Conservation (phyloP, 2,888 invertebrate genomes). For the Trissonchulus latispiculum region DNA sequence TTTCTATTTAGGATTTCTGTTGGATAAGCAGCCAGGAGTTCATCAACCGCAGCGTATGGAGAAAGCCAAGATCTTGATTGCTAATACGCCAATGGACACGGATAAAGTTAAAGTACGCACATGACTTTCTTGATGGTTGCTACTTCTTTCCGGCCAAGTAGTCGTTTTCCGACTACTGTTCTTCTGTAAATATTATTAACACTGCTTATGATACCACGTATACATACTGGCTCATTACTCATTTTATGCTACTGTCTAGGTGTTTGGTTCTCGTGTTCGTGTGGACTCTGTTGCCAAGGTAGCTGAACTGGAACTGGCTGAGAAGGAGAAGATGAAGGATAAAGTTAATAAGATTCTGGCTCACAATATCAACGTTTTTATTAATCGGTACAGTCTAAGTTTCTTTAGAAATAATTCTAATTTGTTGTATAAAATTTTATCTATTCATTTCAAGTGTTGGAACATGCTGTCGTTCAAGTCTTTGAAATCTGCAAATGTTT, state of each 20-base stretch:
- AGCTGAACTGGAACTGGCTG: constrained; percentile 90
- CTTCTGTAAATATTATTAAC: too few relatives aligned
- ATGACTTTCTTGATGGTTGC: too few relatives aligned
- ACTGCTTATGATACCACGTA: too few relatives aligned
- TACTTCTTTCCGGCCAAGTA: too few relatives aligned
- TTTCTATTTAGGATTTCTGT: constrained; percentile 59
- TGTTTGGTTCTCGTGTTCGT: constrained; percentile 80
- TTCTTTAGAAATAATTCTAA: too few relatives aligned
- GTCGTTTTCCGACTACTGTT: too few relatives aligned
- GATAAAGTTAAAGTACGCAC: constrained; percentile 76
- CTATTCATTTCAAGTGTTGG: too few relatives aligned
- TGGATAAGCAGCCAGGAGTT: constrained; percentile 92
- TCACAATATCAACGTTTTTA: constrained; percentile 92
- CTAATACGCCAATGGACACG: constrained; percentile 99
- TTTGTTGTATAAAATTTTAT: too few relatives aligned
- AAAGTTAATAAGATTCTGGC: constrained; percentile 91
- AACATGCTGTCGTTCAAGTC: too few relatives aligned
- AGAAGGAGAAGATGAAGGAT: constrained; percentile 99
- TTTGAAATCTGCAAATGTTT: too few relatives aligned
- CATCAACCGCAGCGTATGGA: constrained; percentile 91
- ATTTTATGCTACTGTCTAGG: too few relatives aligned
- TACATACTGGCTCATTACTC: too few relatives aligned
- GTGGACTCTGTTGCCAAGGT: constrained; percentile 61
- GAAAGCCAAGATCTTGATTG: constrained; percentile 90
- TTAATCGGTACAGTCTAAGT: constrained; percentile 85